Conservation (phyloP, 2,113 vertebrate genomes). For the Colistium nudipinnis region DNA sequence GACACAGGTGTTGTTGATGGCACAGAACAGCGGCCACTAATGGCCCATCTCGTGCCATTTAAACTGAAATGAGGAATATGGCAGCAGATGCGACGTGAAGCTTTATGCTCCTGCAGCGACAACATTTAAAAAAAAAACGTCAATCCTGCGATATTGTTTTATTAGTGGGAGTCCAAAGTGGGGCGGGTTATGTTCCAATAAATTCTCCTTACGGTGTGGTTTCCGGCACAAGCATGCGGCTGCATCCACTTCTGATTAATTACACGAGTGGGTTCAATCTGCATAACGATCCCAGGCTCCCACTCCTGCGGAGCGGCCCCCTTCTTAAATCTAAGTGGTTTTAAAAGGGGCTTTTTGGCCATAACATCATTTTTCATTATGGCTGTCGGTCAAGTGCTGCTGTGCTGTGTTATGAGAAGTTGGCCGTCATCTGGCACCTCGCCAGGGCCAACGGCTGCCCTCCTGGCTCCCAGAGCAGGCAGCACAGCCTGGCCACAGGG, state of each 20-base stretch:
- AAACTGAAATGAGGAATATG: too few species aligned
- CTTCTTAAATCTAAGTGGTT: too few species aligned
- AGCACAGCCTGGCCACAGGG: constrained; percentile 29
- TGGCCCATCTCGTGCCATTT: neutral
- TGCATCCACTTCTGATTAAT: neutral
- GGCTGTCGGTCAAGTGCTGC: constrained; percentile 47
- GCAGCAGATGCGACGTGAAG: neutral
- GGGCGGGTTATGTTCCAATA: neutral
- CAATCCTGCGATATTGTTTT: too few species aligned
- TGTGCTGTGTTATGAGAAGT: constrained; percentile 44
- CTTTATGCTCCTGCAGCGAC: neutral
- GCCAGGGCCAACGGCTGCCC: constrained; percentile 47
- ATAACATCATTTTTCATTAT: constrained; percentile 38
- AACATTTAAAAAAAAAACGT: neutral
- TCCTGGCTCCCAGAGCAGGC: constrained; percentile 32
- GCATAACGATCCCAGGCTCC: neutral
- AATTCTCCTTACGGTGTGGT: neutral
- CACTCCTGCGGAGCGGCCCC: constrained; percentile 6
- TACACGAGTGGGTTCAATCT: neutral
- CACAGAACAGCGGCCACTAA: neutral
- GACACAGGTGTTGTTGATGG: neutral
- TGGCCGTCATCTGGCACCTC: constrained; percentile 53
- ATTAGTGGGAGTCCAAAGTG: neutral
- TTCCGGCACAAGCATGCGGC: neutral
- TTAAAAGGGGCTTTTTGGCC: constrained; percentile 15